These are phyloP conservation scores for Omphaloscelis lunosa DNA, from an alignment of 2,888 invertebrate genomes.

Conservation along the genomic window DNA sequence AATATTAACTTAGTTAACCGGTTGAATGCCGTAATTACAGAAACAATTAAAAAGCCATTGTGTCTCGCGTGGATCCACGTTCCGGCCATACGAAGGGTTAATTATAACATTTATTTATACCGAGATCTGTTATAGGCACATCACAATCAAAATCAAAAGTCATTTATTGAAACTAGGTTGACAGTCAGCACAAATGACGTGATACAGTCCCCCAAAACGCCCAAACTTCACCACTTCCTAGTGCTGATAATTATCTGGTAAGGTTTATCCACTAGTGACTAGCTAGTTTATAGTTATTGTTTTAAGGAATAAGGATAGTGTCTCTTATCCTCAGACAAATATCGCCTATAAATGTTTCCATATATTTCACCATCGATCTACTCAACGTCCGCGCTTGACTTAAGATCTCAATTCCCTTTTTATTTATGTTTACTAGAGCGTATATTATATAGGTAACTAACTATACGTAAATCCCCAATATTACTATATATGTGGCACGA, in stretches of 20 bases:
- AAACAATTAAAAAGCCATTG: no score
- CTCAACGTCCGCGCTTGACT: conserved; percentile 25
- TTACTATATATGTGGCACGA: conserved; percentile 55
- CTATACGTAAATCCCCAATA: conserved; percentile 48
- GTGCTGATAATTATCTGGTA: background rate
- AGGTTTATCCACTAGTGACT: background rate
- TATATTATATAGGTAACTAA: conserved; percentile 36
- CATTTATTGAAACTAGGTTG: background rate
- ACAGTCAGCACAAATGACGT: background rate
- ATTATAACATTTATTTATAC: background rate
- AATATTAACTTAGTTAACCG: background rate
- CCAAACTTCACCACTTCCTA: no score
- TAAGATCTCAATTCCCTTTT: conserved; percentile 26
- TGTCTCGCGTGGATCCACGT: no score
- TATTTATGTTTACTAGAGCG: conserved; percentile 54
- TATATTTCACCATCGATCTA: conserved; percentile 23
- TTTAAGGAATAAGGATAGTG: background rate
- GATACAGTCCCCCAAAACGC: no score
- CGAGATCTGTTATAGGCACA: no score
- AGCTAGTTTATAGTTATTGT: background rate
- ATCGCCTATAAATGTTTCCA: background rate
- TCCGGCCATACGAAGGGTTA: no score
- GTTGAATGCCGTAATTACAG: no score
- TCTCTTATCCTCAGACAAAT: conserved; percentile 1
- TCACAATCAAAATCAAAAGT: background rate